phyloP scores from a whole-genome alignment of 2,113 vertebrate species.

The Callipepla californica region DNA sequence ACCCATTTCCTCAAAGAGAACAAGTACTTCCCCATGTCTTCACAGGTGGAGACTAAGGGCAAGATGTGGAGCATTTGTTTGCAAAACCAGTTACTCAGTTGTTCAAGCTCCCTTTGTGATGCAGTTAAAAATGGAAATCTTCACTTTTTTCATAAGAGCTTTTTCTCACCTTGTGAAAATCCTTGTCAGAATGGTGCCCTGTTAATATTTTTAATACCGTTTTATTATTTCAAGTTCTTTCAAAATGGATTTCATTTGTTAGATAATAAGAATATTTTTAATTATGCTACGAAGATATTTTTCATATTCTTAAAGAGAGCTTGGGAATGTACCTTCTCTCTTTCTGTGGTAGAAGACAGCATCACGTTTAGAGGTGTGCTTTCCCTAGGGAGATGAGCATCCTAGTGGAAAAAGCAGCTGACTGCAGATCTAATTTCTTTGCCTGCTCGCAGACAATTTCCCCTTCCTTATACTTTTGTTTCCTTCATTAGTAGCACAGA shows the following conservation, averaged over 20 bases:
- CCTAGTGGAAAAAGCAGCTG: not conserved
- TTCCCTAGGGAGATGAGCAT: not conserved
- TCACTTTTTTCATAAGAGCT: not conserved
- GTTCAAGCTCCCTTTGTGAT: not conserved
- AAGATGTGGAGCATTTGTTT: not conserved
- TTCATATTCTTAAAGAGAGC: not conserved
- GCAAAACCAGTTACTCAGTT: not conserved
- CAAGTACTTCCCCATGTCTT: not conserved
- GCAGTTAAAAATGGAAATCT: not conserved
- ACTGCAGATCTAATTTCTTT: not conserved
- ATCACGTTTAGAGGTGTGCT: not conserved
- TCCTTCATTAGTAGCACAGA: not conserved
- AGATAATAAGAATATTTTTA: not conserved
- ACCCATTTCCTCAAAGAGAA: not conserved
- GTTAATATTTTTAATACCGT: slow-evolving; percentile 34
- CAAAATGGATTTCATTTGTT: not conserved
- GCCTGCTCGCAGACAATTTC: not conserved
- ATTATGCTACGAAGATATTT: not conserved
- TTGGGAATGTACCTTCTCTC: not conserved
- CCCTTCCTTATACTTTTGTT: not conserved
- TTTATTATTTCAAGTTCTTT: not conserved
- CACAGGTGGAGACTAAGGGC: fast-evolving
- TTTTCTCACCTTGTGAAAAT: not conserved
- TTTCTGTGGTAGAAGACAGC: not conserved
- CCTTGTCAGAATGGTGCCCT: not conserved